Evolutionary conservation across 2,888 invertebrate genomes (phyloP), one percentile per base, ranked within the genome.

Genomic region (Bimastos eiseni): DNA sequence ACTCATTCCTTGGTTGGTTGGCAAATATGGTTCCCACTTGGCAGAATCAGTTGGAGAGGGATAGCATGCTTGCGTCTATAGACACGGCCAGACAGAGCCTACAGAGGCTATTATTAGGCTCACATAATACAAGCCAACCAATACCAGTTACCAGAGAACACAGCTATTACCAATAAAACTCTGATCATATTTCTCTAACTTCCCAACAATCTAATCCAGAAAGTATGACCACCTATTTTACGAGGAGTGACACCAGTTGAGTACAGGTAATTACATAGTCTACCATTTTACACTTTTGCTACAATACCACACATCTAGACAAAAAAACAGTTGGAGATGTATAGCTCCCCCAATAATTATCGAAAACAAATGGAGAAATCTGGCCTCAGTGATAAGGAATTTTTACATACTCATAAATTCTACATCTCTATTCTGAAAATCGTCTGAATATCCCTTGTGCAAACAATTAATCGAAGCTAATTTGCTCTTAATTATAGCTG

Each of bases 61-160:
- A 70, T 70, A n/a, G 70, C 30, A 11, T n/a, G 70, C 49, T 8
- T 70, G 70, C 70, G 30, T 70, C 70, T 70, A 70, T n/a, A 70
- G n/a, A 6, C 70, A 70, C 70, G 30, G 70, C 49, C 70, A 70
- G 70, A 70, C 70, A n/a, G 70, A n/a, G n/a, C n/a, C n/a, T 11
- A n/a, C 70, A 70, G 70, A 70, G 70, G 70, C 70, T 70, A 70
- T 70, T 70, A 70, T 70, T 70, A 70, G 70, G 70, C 70, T 70
- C 70, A 70, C n/a, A n/a, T 41, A 15, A 41, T n/a, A 70, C n/a
- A 30, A 70, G 70, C n/a, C n/a, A 70, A n/a, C n/a, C n/a, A 70
- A 70, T 70, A n/a, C 70, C n/a, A n/a, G 70, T 13, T 70, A 70
- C 70, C n/a, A 4, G 30, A 70, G 70, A 70, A n/a, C 70, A 70